Evolutionary conservation across 1,140 invertebrate genomes (phyloP).

Genomic region (Mycetomoellerius zeteki): DNA sequence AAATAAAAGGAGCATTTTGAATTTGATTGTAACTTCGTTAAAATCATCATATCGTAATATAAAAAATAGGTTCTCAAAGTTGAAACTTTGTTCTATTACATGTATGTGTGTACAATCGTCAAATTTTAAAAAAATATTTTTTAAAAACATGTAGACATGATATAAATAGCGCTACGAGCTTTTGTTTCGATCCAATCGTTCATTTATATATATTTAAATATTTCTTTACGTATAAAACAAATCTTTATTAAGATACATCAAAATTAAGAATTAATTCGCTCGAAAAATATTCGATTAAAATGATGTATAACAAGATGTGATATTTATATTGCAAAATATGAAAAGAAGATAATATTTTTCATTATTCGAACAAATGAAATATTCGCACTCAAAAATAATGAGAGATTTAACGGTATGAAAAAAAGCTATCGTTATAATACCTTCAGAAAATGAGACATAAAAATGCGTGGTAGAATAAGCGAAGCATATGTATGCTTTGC

Average conservation of each 20-base stretch:
- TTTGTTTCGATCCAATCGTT: not conserved
- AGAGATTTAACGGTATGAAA: not conserved
- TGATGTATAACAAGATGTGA: not conserved
- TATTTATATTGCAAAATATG: not conserved
- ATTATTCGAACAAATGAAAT: constrained; percentile 11
- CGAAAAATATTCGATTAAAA: constrained; percentile 15
- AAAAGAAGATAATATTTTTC: constrained; percentile 3
- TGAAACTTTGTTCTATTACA: too few species aligned
- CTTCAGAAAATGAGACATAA: not conserved
- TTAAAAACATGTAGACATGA: too few species aligned
- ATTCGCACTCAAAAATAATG: constrained; percentile 23
- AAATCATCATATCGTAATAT: too few species aligned
- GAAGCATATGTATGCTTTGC: not conserved
- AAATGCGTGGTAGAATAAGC: constrained; percentile 13
- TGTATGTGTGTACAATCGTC: too few species aligned
- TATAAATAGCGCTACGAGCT: too few species aligned
- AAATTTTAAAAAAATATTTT: too few species aligned
- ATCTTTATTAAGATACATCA: not conserved
- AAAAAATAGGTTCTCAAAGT: too few species aligned
- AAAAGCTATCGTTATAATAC: not conserved
- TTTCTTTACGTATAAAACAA: not conserved
- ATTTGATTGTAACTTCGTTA: too few species aligned
- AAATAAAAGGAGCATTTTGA: too few species aligned
- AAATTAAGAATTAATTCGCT: not conserved
- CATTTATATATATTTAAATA: not conserved